A percentile compares a stretch with the other conserved stretches of the same genome.
phyloP scores from a whole-genome alignment of 2,113 vertebrate genomes.

The Stercorarius parasiticus region DNA sequence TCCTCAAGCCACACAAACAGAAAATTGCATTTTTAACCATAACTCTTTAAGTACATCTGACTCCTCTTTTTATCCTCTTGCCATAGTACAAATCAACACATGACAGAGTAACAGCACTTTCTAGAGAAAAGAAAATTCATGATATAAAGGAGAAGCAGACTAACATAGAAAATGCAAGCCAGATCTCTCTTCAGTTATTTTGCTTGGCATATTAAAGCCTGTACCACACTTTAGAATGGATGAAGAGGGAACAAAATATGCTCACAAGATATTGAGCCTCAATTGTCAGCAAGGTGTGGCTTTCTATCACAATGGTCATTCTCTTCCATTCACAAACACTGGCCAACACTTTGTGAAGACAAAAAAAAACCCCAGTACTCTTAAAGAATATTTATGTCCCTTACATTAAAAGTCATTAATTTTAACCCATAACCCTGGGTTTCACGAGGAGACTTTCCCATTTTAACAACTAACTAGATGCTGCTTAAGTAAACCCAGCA shows the following conservation, averaged over 20 bases:
- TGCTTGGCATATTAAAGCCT: not conserved
- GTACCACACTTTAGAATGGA: not conserved
- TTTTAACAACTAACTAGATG: not conserved
- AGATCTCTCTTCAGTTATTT: not conserved
- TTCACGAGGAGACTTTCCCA: not conserved
- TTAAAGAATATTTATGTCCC: not conserved
- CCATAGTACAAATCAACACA: not conserved
- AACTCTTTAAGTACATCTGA: not conserved
- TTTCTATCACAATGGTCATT: not conserved
- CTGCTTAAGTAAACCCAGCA: not conserved
- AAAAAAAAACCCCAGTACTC: not conserved
- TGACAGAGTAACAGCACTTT: not conserved
- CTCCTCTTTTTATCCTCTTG: not conserved
- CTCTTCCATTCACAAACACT: not conserved
- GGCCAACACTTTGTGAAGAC: not conserved
- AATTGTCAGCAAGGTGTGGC: not conserved
- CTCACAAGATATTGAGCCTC: not conserved
- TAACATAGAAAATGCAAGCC: not conserved
- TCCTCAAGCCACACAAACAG: not conserved
- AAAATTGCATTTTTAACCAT: constrained; percentile 12
- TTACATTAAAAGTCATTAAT: not conserved
- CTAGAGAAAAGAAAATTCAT: not conserved
- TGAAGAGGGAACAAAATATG: not conserved
- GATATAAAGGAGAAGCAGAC: not conserved
- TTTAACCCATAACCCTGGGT: not conserved